Evolutionary conservation across 2,113 vertebrate genomes (phyloP).

Genomic region (Hypanus sabinus): DNA sequence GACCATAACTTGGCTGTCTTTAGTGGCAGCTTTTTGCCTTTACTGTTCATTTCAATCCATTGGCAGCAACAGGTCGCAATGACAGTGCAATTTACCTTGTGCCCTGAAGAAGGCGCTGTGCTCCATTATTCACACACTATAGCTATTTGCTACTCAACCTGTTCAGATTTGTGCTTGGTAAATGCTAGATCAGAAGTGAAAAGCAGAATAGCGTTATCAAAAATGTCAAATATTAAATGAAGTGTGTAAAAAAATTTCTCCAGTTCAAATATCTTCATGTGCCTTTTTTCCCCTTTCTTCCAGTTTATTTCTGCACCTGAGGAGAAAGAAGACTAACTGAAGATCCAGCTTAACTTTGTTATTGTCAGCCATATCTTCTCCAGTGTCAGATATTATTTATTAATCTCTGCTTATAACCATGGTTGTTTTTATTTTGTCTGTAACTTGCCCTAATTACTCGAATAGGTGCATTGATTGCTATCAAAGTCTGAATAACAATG

Average conservation of each 20-base stretch:
- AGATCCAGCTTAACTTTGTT: slow-evolving; percentile 50
- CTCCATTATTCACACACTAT: neutral
- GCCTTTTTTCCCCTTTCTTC: slow-evolving; percentile 41
- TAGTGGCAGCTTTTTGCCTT: neutral
- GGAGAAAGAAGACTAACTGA: slow-evolving; percentile 42
- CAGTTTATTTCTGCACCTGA: slow-evolving; percentile 61
- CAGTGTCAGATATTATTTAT: slow-evolving; percentile 47
- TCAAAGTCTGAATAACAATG: slow-evolving; percentile 52
- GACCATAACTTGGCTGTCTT: neutral
- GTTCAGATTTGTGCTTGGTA: neutral
- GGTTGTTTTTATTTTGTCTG: slow-evolving; percentile 48
- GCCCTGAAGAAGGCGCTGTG: neutral
- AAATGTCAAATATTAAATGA: neutral
- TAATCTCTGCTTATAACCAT: slow-evolving; percentile 46
- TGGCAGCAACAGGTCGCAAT: neutral
- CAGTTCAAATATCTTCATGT: neutral
- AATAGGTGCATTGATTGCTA: slow-evolving; percentile 46
- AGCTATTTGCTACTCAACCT: neutral
- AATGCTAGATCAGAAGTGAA: neutral
- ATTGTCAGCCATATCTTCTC: slow-evolving; percentile 44
- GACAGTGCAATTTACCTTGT: neutral
- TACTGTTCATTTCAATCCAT: neutral
- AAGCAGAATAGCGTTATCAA: neutral
- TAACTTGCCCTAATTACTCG: slow-evolving; percentile 49
- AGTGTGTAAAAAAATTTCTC: neutral